Percentiles rank a stretch among this genome's conserved stretches.
phyloP scores from a whole-genome alignment of 2,797 vertebrate species.

The Ctenopoma kingsleyae region DNA sequence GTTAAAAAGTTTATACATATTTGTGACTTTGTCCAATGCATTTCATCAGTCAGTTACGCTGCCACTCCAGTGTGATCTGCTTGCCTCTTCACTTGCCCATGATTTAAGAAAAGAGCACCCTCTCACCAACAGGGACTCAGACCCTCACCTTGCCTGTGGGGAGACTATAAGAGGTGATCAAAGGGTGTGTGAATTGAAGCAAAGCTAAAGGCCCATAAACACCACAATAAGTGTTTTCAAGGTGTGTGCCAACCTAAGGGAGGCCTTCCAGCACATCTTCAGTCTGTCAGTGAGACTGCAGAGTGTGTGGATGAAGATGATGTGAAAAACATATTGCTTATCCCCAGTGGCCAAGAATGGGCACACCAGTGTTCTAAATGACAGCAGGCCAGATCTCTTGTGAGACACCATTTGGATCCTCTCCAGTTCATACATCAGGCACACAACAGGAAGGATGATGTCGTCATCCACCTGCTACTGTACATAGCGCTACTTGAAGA shows the following conservation, averaged over 20 bases:
- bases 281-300: conserved; percentile 56
- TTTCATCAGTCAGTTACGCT: not conserved
- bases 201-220: conserved; percentile 49
- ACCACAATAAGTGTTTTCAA: conserved; percentile 53
- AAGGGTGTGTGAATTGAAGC: conserved; percentile 37
- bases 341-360: conserved; percentile 52
- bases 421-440: conserved; percentile 57
- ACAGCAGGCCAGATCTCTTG: conserved; percentile 56
- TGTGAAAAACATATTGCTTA: conserved; percentile 54
- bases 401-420: conserved; percentile 58
- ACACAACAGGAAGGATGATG: conserved; percentile 39
- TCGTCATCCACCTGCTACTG: conserved; percentile 53
- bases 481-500: conserved; percentile 40
- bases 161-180: conserved; percentile 42
- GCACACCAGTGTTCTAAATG: conserved; percentile 48
- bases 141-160: conserved; percentile 31
- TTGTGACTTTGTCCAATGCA: not conserved
- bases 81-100: conserved; percentile 3
- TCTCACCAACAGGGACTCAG: conserved; percentile 13
- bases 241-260: conserved; percentile 54
- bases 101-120: conserved; percentile 2
- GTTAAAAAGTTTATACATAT: not conserved
- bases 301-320: conserved; percentile 54
- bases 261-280: conserved; percentile 62
- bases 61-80: not conserved